These are phyloP conservation scores for Dromas ardeola DNA, from an alignment of 2,113 vertebrate species.

Conservation along the genomic window DNA sequence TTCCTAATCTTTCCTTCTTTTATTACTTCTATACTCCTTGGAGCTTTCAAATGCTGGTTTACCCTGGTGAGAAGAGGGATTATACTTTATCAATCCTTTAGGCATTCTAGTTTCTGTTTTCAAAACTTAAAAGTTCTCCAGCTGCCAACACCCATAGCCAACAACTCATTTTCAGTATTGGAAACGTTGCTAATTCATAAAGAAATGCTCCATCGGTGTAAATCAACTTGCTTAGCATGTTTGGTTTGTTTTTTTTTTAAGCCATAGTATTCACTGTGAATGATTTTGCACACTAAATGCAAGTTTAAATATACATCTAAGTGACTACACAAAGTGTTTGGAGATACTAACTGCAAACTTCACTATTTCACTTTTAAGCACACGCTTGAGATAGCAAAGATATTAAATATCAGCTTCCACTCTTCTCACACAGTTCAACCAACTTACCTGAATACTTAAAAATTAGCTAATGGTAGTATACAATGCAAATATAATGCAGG, in stretches of 20 bases:
- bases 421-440: not conserved
- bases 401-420: not conserved
- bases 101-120: not conserved
- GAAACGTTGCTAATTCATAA: not conserved
- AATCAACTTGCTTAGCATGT: not conserved
- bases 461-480: not conserved
- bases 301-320: not conserved
- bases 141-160: not conserved
- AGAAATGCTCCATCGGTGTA: not conserved
- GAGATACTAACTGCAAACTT: not conserved
- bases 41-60: not conserved
- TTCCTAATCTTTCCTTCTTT: not conserved
- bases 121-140: not conserved
- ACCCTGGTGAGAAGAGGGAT: not conserved
- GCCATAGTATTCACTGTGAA: not conserved
- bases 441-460: not conserved
- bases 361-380: not conserved
- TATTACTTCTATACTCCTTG: not conserved
- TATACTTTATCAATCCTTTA: not conserved
- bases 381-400: not conserved
- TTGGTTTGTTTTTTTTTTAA: not conserved
- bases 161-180: not conserved
- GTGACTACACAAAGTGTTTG: not conserved
- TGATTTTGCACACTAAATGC: not conserved
- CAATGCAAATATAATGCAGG: not conserved